These are phyloP conservation scores for Aradus depressus DNA, from an alignment of 2,888 invertebrate species.

Conservation along the genomic window DNA sequence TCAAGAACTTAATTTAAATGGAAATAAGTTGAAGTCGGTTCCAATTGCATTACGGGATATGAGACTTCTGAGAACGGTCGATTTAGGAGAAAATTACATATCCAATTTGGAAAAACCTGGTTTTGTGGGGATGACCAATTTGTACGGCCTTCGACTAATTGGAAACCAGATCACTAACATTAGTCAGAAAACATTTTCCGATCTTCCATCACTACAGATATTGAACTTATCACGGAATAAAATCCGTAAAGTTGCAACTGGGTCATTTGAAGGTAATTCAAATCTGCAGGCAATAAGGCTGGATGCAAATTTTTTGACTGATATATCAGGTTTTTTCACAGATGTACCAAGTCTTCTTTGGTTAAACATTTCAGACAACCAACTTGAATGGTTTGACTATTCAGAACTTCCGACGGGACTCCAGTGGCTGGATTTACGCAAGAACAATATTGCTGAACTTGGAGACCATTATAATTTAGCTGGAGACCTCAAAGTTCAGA, in stretches of 20 bases:
- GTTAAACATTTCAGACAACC: slow-evolving; percentile 86
- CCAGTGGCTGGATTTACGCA: slow-evolving; percentile 82
- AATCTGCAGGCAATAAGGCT: slow-evolving; percentile 76
- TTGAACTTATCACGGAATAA: slow-evolving; percentile 80
- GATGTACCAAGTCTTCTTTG: slow-evolving; percentile 73
- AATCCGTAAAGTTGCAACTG: slow-evolving; percentile 63
- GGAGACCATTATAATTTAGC: slow-evolving; percentile 62
- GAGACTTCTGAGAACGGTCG: slow-evolving; percentile 73
- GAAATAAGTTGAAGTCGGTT: slow-evolving; percentile 67
- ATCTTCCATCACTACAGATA: slow-evolving; percentile 70
- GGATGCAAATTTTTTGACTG: slow-evolving; percentile 71
- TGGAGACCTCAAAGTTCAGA: slow-evolving; percentile 62
- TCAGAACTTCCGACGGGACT: slow-evolving; percentile 67
- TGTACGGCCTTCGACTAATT: slow-evolving; percentile 78
- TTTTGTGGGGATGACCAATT: slow-evolving; percentile 70
- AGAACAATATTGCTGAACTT: slow-evolving; percentile 68
- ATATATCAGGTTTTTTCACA: slow-evolving; percentile 72
- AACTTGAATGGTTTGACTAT: slow-evolving; percentile 80
- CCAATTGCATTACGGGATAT: slow-evolving; percentile 74
- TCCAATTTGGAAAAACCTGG: slow-evolving; percentile 66
- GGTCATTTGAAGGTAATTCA: slow-evolving; percentile 65
- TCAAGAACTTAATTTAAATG: slow-evolving; percentile 81
- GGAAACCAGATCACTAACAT: slow-evolving; percentile 77
- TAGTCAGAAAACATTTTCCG: slow-evolving; percentile 65
- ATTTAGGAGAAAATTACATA: slow-evolving; percentile 85